A percentile compares a stretch with the other conserved stretches of the same genome.
These are phyloP conservation scores for Ascidia mentula DNA, from an alignment of 23 tunicate species.

Conservation along the genomic window DNA sequence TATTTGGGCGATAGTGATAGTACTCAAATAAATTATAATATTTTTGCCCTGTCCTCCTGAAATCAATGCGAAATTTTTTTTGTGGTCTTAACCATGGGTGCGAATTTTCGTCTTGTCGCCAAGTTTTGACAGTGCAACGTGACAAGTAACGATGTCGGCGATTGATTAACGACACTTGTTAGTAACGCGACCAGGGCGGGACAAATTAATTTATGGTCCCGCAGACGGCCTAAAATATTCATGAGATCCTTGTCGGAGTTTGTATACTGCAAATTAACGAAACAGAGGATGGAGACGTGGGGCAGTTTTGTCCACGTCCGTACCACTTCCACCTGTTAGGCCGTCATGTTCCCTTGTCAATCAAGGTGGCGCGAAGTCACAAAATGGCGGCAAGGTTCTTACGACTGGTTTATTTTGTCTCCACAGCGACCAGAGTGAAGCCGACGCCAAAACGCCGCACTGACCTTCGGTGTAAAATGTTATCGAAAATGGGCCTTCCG, in stretches of 20 bases:
- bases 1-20: neutral
- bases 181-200: neutral
- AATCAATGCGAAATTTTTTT: no score
- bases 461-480: no score
- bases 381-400: neutral
- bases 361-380: neutral
- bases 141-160: neutral
- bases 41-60: no score
- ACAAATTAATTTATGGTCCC: neutral
- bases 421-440: neutral
- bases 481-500: no score
- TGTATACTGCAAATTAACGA: no score
- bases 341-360: neutral
- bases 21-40: no score
- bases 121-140: neutral
- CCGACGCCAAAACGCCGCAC: neutral
- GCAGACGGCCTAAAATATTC: neutral
- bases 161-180: conserved; percentile 9
- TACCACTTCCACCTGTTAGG: no score
- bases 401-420: neutral
- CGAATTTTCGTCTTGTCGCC: no score
- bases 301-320: no score
- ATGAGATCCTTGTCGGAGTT: neutral
- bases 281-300: no score
- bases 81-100: no score